These are phyloP conservation scores for Oxyruncus cristatus DNA, from an alignment of 2,113 vertebrate genomes.

Conservation along the genomic window DNA sequence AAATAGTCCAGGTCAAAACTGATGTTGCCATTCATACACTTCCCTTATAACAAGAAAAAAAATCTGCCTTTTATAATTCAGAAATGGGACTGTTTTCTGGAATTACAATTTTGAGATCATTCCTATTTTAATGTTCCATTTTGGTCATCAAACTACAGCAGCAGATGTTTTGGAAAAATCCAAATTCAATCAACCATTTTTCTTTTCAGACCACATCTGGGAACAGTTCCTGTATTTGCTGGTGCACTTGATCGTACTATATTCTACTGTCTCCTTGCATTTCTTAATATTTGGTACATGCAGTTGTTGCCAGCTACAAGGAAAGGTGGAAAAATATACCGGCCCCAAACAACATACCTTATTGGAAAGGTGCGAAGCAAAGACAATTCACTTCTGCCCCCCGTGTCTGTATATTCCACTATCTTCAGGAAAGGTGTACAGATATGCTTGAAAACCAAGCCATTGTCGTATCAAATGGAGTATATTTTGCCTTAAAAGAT, in stretches of 20 bases:
- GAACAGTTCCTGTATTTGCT: neutral
- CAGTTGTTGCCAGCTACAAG: neutral
- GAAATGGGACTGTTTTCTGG: neutral
- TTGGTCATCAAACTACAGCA: neutral
- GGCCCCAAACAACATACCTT: neutral
- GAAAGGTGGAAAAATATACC: neutral
- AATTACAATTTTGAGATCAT: neutral
- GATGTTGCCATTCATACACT: neutral
- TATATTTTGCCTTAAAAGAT: neutral
- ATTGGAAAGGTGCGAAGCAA: neutral
- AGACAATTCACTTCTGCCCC: neutral
- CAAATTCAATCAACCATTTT: neutral
- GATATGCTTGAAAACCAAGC: neutral
- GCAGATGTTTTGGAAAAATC: neutral
- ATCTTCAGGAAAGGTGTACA: neutral
- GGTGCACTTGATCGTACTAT: neutral
- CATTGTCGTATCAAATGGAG: accelerated
- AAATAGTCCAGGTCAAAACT: neutral
- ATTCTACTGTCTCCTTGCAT: neutral
- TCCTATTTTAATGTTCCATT: neutral
- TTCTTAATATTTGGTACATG: neutral
- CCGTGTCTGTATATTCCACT: neutral
- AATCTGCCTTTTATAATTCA: neutral
- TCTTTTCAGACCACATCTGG: neutral
- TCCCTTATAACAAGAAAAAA: neutral